A percentile compares a stretch with the other conserved stretches of the same genome.
These are phyloP conservation scores for Arremon brunneinucha DNA, from an alignment of 2,797 vertebrate genomes.

Conservation along the genomic window DNA sequence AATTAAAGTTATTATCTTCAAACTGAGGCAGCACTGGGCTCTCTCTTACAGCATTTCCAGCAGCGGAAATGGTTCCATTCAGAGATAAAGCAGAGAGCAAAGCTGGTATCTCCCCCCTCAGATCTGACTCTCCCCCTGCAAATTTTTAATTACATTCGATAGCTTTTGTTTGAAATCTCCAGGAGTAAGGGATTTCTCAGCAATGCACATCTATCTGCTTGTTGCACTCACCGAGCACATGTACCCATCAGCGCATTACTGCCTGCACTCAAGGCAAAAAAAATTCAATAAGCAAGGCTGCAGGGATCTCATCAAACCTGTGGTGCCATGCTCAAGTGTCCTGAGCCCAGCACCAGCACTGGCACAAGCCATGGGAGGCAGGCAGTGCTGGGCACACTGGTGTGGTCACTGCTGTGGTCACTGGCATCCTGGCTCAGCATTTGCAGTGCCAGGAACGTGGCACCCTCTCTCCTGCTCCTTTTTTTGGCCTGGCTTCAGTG, in stretches of 20 bases:
- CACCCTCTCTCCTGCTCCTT: not conserved
- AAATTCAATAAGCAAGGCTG: not conserved
- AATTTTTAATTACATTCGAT: slow-evolving; percentile 60
- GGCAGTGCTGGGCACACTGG: not conserved
- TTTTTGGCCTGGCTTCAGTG: not conserved
- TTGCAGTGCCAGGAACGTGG: not conserved
- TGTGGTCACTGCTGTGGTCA: not conserved
- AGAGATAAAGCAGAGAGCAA: slow-evolving; percentile 64
- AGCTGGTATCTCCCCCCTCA: slow-evolving; percentile 44
- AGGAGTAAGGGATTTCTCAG: slow-evolving; percentile 8
- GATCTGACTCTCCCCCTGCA: slow-evolving; percentile 18
- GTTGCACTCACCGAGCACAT: not conserved
- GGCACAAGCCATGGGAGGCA: not conserved
- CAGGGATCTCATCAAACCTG: not conserved
- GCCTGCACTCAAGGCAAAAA: not conserved
- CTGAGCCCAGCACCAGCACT: not conserved
- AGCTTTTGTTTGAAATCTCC: slow-evolving; percentile 57
- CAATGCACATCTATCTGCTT: slow-evolving; percentile 7
- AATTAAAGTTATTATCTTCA: slow-evolving; percentile 83
- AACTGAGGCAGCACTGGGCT: slow-evolving; percentile 49
- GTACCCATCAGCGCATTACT: accelerated
- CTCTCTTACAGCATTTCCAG: slow-evolving; percentile 3
- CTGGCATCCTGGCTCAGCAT: not conserved
- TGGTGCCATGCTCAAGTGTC: not conserved
- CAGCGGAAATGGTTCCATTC: slow-evolving; percentile 51